Conservation (phyloP, 2,888 invertebrate genomes). For the Clunio marinus region DNA sequence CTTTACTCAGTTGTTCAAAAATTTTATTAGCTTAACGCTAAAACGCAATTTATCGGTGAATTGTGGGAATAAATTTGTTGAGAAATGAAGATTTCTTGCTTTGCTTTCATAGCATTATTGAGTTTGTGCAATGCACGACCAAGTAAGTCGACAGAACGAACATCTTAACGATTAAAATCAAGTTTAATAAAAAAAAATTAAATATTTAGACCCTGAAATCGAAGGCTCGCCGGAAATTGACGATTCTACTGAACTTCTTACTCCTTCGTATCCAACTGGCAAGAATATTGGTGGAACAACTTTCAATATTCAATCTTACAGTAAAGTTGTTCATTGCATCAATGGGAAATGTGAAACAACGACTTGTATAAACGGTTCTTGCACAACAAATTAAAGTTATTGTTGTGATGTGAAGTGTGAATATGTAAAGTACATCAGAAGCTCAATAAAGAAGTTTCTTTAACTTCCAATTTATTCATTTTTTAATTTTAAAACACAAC, state of each 20-base stretch:
- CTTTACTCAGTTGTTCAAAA: not conserved
- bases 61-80: not conserved
- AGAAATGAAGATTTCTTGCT: conserved; percentile 2
- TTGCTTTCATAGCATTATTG: not conserved
- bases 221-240: not conserved
- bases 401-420: too few species aligned
- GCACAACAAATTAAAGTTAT: not conserved
- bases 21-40: not conserved
- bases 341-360: conserved; percentile 1
- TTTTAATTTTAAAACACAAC: too few species aligned
- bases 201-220: not conserved
- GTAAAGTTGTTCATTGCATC: not conserved
- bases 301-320: not conserved
- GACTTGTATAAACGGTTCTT: conserved; percentile 4
- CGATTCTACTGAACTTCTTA: not conserved
- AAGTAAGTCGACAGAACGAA: not conserved
- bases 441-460: too few species aligned
- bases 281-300: not conserved
- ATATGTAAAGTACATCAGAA: too few species aligned
- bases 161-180: not conserved
- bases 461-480: too few species aligned
- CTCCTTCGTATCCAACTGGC: not conserved
- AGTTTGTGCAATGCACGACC: not conserved
- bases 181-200: not conserved
- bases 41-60: not conserved